A percentile compares a stretch with the other conserved stretches of the same genome.
Conservation (phyloP, 1,140 invertebrate species). For the Drosophila carrolli region DNA sequence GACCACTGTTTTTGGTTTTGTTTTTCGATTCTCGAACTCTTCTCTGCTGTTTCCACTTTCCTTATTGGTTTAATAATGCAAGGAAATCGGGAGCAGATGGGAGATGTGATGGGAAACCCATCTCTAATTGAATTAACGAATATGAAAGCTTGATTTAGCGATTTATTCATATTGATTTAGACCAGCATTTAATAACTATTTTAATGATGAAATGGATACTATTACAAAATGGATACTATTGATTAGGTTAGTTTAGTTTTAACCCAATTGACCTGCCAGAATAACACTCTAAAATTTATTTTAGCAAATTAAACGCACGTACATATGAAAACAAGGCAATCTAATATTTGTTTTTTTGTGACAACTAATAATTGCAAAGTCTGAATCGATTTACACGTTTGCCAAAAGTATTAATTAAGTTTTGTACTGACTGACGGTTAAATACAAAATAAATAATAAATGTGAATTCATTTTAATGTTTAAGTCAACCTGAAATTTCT, state of each 20-base stretch:
- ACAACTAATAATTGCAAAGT: conserved; percentile 22
- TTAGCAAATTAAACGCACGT: not conserved
- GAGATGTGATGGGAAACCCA: not conserved
- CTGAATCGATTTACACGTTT: conserved; percentile 12
- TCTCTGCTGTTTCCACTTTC: conserved; percentile 8
- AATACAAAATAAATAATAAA: not conserved
- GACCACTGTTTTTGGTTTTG: conserved; percentile 11
- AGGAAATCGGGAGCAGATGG: not conserved
- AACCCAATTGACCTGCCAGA: not conserved
- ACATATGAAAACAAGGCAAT: conserved; percentile 8
- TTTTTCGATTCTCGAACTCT: not conserved
- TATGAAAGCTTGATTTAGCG: not conserved
- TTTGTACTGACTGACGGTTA: conserved; percentile 1
- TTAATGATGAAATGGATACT: too few relatives aligned
- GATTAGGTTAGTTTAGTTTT: not conserved
- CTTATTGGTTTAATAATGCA: conserved; percentile 21
- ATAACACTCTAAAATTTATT: not conserved
- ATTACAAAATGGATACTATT: too few relatives aligned
- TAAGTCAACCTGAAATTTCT: not conserved
- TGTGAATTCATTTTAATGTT: not conserved
- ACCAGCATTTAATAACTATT: not conserved
- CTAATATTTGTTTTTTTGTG: conserved; percentile 13
- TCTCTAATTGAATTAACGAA: not conserved
- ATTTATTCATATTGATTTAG: not conserved
- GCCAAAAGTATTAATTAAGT: conserved; percentile 13